Evolutionary conservation across 2,113 vertebrate species (phyloP).

Genomic region (Gadus macrocephalus): DNA sequence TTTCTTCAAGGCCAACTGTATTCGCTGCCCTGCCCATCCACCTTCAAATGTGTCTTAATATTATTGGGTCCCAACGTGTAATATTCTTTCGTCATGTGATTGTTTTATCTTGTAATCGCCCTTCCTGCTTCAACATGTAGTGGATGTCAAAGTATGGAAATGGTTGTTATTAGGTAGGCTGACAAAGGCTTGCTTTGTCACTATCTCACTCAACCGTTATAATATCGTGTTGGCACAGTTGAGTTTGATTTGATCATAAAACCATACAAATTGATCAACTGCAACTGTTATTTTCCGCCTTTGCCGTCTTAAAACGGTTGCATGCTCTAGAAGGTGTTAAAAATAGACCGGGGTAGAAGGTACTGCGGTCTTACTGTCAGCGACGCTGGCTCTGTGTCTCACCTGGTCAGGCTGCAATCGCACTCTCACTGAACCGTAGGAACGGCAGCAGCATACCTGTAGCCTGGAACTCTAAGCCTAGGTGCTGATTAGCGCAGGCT

Average conservation of each 20-base stretch:
- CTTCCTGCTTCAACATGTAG: background rate
- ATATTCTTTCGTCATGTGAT: background rate
- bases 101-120: background rate
- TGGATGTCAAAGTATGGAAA: background rate
- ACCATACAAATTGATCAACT: too few species aligned
- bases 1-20: constrained; percentile 22
- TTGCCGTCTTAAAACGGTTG: background rate
- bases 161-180: too few species aligned
- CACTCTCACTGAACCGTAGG: too few species aligned
- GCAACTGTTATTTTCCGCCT: too few species aligned
- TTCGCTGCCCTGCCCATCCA: constrained; percentile 7
- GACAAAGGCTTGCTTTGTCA: too few species aligned
- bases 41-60: constrained; percentile 7
- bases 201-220: too few species aligned
- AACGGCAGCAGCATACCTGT: too few species aligned
- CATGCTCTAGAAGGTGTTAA: background rate
- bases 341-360: background rate
- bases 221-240: too few species aligned
- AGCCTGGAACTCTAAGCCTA: background rate
- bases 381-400: too few species aligned
- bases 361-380: too few species aligned
- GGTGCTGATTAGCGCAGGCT: background rate
- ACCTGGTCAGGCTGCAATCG: too few species aligned
- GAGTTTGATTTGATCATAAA: too few species aligned
- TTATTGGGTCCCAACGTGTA: background rate